Evolutionary conservation across 2,113 vertebrate genomes (phyloP).

Genomic region (Pleuronectes platessa): DNA sequence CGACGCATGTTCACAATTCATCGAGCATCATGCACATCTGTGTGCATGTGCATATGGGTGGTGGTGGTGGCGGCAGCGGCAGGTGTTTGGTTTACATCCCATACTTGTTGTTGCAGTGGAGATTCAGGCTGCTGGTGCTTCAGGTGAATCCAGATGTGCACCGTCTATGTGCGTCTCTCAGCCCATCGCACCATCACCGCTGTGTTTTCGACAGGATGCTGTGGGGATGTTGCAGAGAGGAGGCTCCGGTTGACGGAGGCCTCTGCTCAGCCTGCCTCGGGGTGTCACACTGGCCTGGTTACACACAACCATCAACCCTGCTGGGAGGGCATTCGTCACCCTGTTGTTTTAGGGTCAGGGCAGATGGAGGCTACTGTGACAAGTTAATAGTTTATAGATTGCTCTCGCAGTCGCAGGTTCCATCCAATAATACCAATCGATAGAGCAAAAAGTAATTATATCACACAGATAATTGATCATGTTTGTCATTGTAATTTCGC

Average conservation of each 20-base stretch:
- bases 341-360: slow-evolving; percentile 35
- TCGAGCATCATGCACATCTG: not conserved
- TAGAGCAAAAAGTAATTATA: slow-evolving; percentile 1
- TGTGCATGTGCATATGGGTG: not conserved
- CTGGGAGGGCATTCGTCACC: slow-evolving; percentile 39
- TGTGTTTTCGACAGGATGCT: slow-evolving; percentile 41
- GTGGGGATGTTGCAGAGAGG: slow-evolving; percentile 50
- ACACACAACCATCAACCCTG: slow-evolving; percentile 23
- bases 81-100: not conserved
- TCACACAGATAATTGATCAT: no score
- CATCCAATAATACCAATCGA: slow-evolving; percentile 8
- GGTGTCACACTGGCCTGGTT: slow-evolving; percentile 62
- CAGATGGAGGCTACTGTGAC: slow-evolving; percentile 29
- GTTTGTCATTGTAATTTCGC: no score
- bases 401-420: not conserved
- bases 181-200: not conserved
- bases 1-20: slow-evolving; percentile 22
- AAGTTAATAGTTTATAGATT: slow-evolving; percentile 47
- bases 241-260: slow-evolving; percentile 33
- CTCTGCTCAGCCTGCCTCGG: slow-evolving; percentile 25
- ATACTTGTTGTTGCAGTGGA: slow-evolving; percentile 9
- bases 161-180: not conserved
- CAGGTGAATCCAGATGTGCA: slow-evolving; percentile 31
- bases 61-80: not conserved
- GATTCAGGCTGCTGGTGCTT: slow-evolving; percentile 29